phyloP scores from a whole-genome alignment of 2,797 vertebrate species.

The Antrozous pallidus region DNA sequence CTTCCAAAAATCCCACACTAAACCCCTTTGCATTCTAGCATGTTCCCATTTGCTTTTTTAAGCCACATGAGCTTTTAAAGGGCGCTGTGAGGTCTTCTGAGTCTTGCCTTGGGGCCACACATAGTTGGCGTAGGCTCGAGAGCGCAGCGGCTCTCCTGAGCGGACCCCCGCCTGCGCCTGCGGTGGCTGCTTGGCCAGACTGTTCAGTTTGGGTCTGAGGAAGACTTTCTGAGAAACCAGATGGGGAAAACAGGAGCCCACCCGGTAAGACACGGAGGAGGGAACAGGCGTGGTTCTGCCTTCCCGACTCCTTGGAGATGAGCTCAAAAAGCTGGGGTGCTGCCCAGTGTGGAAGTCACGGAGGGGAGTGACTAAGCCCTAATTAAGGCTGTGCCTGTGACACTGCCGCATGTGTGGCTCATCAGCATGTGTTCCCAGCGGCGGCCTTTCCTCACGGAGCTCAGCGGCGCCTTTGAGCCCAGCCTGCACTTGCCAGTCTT shows the following conservation, averaged over 20 bases:
- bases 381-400: background rate
- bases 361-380: background rate
- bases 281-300: background rate
- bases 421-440: background rate
- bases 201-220: background rate
- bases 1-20: conserved; percentile 38
- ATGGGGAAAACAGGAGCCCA: background rate
- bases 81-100: background rate
- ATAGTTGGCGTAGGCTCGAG: background rate
- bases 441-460: background rate
- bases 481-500: background rate
- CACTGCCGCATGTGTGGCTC: background rate
- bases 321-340: background rate
- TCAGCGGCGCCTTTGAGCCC: background rate
- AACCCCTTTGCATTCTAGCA: conserved; percentile 45
- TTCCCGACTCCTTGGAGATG: background rate
- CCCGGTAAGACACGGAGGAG: background rate
- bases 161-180: background rate
- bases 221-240: background rate
- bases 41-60: conserved; percentile 51
- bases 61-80: conserved; percentile 51
- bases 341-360: background rate
- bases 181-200: background rate
- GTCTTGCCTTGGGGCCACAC: background rate
- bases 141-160: background rate